Evolutionary conservation across 1,140 invertebrate genomes (phyloP), one percentile per base, ranked within the genome.

Genomic region (Onthophagus taurus): DNA sequence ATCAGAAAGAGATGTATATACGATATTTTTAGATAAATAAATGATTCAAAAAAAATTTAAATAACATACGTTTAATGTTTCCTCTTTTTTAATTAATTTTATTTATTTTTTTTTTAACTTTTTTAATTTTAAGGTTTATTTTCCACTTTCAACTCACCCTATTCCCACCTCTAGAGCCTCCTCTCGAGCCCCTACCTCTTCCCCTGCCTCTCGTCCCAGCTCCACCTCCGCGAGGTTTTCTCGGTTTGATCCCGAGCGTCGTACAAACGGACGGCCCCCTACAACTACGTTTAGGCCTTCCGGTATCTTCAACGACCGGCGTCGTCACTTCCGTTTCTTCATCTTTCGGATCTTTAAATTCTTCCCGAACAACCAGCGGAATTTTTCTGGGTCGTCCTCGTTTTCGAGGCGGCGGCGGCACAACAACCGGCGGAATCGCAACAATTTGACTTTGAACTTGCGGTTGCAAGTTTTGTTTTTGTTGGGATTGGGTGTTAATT

Each of bases 231-330:
- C 59, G 44, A 6, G 59, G 53, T 36, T 57, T 60, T 33, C 58
- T 59, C 8, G 61, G 57, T 43, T 60, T 62, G 16, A 64, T 59
- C 12, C 61, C 60, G 16, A 64, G 39, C 2, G 59, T 61, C 14
- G 51, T 53, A 23, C 56, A 45, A 6, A 61, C 58, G 2, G 48
- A 58, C 7, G 49, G 51, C 11, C 58, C 60, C 37, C 60, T 44
- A 45, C 61, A 64, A 50, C 60, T 63, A 9, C 61, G 51, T 45
- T 64, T 64, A n/a, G 61, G 61, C 20, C 61, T 47, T 4, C 53
- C 51, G 3, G 52, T 50, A 12, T 48, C 45, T 18, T 48, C 31
- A 13, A 45, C 31, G 4, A 41, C 33, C n/a, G 45, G 29, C 24
- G 17, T 16, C 16, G 33, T 36, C 34, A 20, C 26, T 37, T 31